Percentiles rank a stretch among this genome's conserved stretches.
These are phyloP conservation scores for Oxygymnocypris stewartii DNA, from an alignment of 2,113 vertebrate species.

Conservation along the genomic window DNA sequence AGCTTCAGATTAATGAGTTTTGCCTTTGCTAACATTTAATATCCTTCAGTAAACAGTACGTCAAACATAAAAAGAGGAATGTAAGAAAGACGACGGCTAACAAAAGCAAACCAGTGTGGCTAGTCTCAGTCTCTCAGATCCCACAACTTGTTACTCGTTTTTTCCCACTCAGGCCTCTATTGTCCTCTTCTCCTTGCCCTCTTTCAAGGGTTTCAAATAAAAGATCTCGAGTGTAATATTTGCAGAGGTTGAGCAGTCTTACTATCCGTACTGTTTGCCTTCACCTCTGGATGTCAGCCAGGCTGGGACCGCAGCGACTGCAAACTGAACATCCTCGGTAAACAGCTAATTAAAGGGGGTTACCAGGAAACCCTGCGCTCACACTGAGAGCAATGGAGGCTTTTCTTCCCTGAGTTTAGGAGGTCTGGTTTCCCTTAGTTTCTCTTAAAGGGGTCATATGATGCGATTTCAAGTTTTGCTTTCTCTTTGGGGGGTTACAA, in stretches of 20 bases:
- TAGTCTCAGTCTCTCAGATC: constrained; percentile 5
- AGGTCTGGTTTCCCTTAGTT: background rate
- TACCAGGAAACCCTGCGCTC: background rate
- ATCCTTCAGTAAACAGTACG: constrained; percentile 15
- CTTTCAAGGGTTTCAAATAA: constrained; percentile 23
- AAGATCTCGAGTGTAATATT: constrained; percentile 28
- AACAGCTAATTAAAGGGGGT: constrained; percentile 28
- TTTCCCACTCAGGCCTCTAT: constrained; percentile 1
- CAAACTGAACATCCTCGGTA: constrained; percentile 18
- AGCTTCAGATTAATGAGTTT: background rate
- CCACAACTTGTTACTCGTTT: background rate
- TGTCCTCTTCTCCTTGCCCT: background rate
- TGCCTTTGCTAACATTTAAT: constrained; percentile 30
- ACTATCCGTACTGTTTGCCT: constrained; percentile 9
- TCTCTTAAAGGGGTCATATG: too few relatives aligned
- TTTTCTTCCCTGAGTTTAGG: constrained; percentile 13
- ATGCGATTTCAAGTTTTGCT: too few relatives aligned
- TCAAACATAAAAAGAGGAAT: background rate
- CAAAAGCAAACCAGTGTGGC: constrained; percentile 12
- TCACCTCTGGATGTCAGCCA: background rate
- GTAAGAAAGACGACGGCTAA: background rate
- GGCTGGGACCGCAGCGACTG: background rate
- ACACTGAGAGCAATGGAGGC: background rate
- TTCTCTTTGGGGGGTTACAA: too few relatives aligned
- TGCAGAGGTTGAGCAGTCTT: constrained; percentile 6